Evolutionary conservation across 2,113 vertebrate species (phyloP).

Genomic region (Heterocephalus glaber): DNA sequence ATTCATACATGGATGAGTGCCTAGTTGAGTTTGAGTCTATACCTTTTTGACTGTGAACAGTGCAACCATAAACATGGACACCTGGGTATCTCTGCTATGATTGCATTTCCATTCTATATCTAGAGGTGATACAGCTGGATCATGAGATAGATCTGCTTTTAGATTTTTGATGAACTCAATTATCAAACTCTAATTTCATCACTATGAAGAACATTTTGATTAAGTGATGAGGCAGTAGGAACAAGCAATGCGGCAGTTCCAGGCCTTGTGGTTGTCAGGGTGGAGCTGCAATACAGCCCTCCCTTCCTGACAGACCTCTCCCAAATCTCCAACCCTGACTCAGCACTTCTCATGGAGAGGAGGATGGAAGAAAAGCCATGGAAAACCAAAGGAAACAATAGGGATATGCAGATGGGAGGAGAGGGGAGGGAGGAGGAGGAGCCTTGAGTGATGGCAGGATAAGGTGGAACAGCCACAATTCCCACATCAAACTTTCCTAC

Average conservation of each 20-base stretch:
- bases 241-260: not conserved
- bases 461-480: not conserved
- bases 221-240: not conserved
- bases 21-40: not conserved
- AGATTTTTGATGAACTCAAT: not conserved
- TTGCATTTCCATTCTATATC: not conserved
- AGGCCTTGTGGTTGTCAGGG: not conserved
- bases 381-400: not conserved
- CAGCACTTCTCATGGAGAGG: not conserved
- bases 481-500: too few relatives aligned
- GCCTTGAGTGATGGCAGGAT: not conserved
- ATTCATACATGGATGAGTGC: not conserved
- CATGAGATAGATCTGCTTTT: not conserved
- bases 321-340: too few relatives aligned
- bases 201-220: not conserved
- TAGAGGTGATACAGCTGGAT: not conserved
- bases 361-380: not conserved
- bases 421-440: not conserved
- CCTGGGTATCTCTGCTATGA: not conserved
- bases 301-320: too few relatives aligned
- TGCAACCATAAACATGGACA: not conserved
- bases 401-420: too few relatives aligned
- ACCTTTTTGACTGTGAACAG: not conserved
- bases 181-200: not conserved
- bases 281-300: not conserved